Percentiles rank a stretch among this genome's conserved stretches.
Conservation (phyloP, 2,797 vertebrate genomes). For the Chloroceryle amazona region DNA sequence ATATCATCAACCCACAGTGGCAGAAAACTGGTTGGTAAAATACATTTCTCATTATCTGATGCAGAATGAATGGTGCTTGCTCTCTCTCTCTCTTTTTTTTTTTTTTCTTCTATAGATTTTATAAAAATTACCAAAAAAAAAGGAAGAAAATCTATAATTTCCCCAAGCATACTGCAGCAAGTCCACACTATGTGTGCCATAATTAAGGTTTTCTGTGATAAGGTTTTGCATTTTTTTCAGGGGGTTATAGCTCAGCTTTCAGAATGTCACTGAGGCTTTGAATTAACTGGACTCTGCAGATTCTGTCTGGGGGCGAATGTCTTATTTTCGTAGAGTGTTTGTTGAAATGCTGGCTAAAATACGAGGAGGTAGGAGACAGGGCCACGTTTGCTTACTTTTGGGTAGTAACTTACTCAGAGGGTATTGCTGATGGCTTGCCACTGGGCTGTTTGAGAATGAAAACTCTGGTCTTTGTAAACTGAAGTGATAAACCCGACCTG, state of each 20-base stretch:
- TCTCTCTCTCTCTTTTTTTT: too few species aligned
- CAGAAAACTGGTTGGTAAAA: conserved; percentile 89
- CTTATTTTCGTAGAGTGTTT: neutral
- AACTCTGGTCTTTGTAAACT: neutral
- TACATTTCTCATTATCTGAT: conserved; percentile 92
- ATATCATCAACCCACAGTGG: conserved; percentile 84
- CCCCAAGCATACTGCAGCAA: conserved; percentile 11
- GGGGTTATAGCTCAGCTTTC: conserved; percentile 5
- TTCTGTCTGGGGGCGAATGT: neutral
- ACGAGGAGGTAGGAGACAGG: neutral
- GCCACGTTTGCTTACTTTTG: neutral
- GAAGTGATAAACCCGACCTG: neutral
- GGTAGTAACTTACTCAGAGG: neutral
- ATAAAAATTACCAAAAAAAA: conserved; percentile 18
- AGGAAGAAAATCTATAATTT: conserved; percentile 19
- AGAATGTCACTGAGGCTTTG: neutral
- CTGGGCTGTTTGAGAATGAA: neutral
- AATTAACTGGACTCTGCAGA: neutral
- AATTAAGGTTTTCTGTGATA: conserved; percentile 63
- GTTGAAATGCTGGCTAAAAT: neutral
- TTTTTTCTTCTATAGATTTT: neutral
- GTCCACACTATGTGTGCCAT: neutral
- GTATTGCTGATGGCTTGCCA: neutral
- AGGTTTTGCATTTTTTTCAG: conserved; percentile 19
- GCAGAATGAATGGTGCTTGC: conserved; percentile 78